Base-by-base conservation (phyloP, 2,888 invertebrate genomes). In the Tinea trinotella region DNA sequence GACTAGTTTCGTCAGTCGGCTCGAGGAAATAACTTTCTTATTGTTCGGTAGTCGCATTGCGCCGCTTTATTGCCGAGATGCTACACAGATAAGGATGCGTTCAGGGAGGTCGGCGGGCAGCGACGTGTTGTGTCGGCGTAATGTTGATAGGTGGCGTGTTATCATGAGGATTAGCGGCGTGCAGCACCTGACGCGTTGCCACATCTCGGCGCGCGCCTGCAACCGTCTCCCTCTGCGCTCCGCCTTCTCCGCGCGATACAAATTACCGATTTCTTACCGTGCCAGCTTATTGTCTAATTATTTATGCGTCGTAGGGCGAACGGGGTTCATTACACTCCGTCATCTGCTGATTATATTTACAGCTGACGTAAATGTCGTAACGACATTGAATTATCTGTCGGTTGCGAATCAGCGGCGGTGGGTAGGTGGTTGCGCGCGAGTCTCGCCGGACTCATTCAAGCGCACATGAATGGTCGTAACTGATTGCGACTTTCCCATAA, bases 21-120 rank as follows among this genome's bases (percentile, higher is more conserved):
- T 80, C 77, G 79, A 79, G 76, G 82, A 82, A 85, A 84, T 84
- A 81, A 82, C 83, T 85, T 84, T 85, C 84, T 76, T 83, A 76
- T 73, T 77, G 76, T 72, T 74, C 71, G 62, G 69, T 68, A 72
- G 36, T 22, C 50, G 54, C 50, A 46, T 17, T 46, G 46, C 46
- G 46, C 46, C 46, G 46, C 19, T 19, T 17, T 19, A 18, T 46
- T 46, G 19, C 10, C 46, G 46, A 19, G 3, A 19, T 17, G 18
- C 17, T 17, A n/a, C 12, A 3, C n/a, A 46, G 46, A 46, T 46
- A 46, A 46, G 46, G 19, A 17, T 19, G 46, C 46, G 49, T 46
- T 46, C n/a, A 12, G 30, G 52, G 17, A 40, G 52, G 36, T 55
- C 40, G 52, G 19, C 19, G 74, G 66, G 62, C n/a, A n/a, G n/a